Percentiles rank a stretch among this genome's conserved stretches.
Conservation (phyloP, 2,797 vertebrate genomes). For the Hydrophis major region DNA sequence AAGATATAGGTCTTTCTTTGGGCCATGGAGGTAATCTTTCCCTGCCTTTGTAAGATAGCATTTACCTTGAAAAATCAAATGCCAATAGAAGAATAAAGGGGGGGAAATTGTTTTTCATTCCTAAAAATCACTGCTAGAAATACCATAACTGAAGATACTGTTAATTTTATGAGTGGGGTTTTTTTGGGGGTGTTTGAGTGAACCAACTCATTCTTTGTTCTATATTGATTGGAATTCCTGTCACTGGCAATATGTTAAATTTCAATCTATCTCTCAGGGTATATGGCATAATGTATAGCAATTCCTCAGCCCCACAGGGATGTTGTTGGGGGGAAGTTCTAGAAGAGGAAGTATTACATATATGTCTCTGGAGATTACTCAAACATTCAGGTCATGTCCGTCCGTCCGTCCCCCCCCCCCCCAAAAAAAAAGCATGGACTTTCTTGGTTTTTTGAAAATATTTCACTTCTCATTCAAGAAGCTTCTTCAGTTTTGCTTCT, state of each 20-base stretch:
- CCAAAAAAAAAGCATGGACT: neutral
- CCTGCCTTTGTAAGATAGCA: slow-evolving; percentile 32
- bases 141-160: slow-evolving; percentile 17
- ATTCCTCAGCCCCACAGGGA: neutral
- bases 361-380: neutral
- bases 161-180: slow-evolving; percentile 34
- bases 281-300: neutral
- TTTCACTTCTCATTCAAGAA: neutral
- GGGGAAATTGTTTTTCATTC: neutral
- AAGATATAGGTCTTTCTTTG: slow-evolving; percentile 9
- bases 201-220: neutral
- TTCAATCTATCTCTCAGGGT: neutral
- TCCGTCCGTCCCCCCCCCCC: no score
- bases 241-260: neutral
- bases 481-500: neutral
- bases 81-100: slow-evolving; percentile 19
- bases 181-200: neutral
- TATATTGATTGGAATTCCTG: neutral
- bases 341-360: neutral
- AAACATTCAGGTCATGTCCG: no score
- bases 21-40: slow-evolving; percentile 36
- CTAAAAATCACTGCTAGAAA: neutral
- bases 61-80: slow-evolving; percentile 47
- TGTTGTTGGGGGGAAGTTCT: neutral
- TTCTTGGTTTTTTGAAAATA: neutral